Evolutionary conservation across 2,888 invertebrate species (phyloP).

Genomic region (Mythimna lalbum): DNA sequence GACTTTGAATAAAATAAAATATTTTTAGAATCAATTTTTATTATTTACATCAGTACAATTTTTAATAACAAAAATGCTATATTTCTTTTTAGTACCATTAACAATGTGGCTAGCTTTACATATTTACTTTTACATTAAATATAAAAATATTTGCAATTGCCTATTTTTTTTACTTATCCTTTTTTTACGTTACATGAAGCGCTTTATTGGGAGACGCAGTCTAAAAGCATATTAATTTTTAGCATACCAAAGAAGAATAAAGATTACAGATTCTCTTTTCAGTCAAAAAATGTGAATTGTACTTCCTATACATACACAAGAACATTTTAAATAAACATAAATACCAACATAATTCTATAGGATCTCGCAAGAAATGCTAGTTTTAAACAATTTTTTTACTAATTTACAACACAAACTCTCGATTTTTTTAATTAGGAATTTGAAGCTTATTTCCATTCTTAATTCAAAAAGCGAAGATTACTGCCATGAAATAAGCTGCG

Average conservation of each 20-base stretch:
- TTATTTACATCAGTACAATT: slow-evolving; percentile 46
- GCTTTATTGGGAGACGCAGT: background rate
- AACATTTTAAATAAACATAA: background rate
- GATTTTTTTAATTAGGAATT: background rate
- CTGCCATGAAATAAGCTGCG: background rate
- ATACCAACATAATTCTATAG: background rate
- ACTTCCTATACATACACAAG: background rate
- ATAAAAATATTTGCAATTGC: slow-evolving; percentile 11
- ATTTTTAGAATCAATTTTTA: slow-evolving; percentile 24
- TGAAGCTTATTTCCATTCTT: background rate
- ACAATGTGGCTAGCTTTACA: background rate
- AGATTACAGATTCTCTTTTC: slow-evolving; percentile 16
- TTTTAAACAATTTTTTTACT: background rate
- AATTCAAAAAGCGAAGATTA: background rate
- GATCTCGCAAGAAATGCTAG: background rate
- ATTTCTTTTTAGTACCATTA: background rate
- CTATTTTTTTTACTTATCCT: background rate
- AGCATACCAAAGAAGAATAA: background rate
- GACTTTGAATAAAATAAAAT: too few species aligned
- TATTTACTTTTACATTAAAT: slow-evolving; percentile 5
- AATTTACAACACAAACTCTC: background rate
- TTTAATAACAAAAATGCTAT: slow-evolving; percentile 24
- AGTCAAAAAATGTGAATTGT: slow-evolving; percentile 13
- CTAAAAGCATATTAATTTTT: background rate
- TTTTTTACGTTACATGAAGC: background rate